These are phyloP conservation scores for Eremobia ochroleuca DNA, from an alignment of 2,888 invertebrate genomes.

Conservation along the genomic window DNA sequence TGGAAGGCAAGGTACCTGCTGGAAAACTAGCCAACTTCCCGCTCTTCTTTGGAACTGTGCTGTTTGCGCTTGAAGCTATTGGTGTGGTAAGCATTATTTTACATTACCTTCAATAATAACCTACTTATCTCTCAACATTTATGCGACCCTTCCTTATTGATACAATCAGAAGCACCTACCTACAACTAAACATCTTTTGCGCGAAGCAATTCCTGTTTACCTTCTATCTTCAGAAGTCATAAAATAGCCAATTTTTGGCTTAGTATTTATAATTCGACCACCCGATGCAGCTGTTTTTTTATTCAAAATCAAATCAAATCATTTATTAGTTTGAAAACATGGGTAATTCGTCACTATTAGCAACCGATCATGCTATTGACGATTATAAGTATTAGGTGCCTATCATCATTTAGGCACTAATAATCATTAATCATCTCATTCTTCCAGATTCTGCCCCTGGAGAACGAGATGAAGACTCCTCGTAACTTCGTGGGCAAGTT, in stretches of 20 bases:
- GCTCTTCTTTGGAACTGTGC: conserved; percentile 98
- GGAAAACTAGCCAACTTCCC: conserved; percentile 94
- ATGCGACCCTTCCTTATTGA: not conserved
- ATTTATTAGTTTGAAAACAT: not conserved
- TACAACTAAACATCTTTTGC: not conserved
- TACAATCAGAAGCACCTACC: not conserved
- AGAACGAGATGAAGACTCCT: conserved; percentile 98
- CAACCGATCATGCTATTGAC: not conserved
- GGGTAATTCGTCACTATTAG: not conserved
- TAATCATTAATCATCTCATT: not conserved
- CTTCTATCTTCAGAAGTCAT: not conserved
- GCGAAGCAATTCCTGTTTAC: not conserved
- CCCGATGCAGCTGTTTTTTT: not conserved
- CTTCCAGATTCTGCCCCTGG: conserved; percentile 96
- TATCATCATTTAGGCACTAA: not conserved
- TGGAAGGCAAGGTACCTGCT: conserved; percentile 92
- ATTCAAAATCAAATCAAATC: not conserved
- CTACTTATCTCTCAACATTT: not conserved
- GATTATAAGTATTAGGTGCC: not conserved
- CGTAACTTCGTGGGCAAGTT: conserved; percentile 94
- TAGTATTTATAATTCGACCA: not conserved
- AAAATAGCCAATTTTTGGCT: too few species aligned
- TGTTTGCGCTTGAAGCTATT: conserved; percentile 99
- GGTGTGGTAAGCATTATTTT: conserved; percentile 93
- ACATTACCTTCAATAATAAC: not conserved